phyloP scores from a whole-genome alignment of 1,140 invertebrate genomes.

The Grapholita molesta region DNA sequence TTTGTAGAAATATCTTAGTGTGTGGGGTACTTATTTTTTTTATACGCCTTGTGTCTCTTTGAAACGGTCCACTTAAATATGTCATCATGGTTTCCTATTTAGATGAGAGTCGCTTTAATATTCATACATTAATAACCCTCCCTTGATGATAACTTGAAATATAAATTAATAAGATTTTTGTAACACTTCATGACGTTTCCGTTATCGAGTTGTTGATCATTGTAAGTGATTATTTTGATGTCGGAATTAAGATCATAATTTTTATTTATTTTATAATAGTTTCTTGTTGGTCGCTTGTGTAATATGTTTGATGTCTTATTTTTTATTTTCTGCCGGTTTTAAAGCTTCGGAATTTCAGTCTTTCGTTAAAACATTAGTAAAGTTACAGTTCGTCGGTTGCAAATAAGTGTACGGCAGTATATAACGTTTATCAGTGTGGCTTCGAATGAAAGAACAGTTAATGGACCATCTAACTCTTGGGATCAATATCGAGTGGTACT shows the following conservation, averaged over 20 bases:
- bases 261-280: slow-evolving; percentile 32
- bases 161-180: slow-evolving; percentile 37
- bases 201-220: slow-evolving; percentile 19
- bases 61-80: slow-evolving; percentile 62
- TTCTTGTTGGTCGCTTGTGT: neutral
- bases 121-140: slow-evolving; percentile 52
- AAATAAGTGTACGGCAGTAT: too few relatives aligned
- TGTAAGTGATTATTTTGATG: slow-evolving; percentile 13
- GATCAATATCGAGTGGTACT: too few relatives aligned
- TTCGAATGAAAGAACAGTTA: too few relatives aligned
- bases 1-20: slow-evolving; percentile 64
- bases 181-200: slow-evolving; percentile 33
- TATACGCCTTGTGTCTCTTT: slow-evolving; percentile 50
- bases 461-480: too few relatives aligned
- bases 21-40: slow-evolving; percentile 56
- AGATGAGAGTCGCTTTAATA: slow-evolving; percentile 52
- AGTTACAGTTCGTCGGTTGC: neutral
- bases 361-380: neutral
- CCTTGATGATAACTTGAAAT: slow-evolving; percentile 34
- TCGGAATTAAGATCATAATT: slow-evolving; percentile 17
- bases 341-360: neutral
- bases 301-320: neutral
- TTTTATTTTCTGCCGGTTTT: neutral
- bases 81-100: slow-evolving; percentile 69
- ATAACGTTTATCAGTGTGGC: too few relatives aligned